Base-by-base conservation (phyloP, 2,113 vertebrate genomes). In the Antechinus flavipes region DNA sequence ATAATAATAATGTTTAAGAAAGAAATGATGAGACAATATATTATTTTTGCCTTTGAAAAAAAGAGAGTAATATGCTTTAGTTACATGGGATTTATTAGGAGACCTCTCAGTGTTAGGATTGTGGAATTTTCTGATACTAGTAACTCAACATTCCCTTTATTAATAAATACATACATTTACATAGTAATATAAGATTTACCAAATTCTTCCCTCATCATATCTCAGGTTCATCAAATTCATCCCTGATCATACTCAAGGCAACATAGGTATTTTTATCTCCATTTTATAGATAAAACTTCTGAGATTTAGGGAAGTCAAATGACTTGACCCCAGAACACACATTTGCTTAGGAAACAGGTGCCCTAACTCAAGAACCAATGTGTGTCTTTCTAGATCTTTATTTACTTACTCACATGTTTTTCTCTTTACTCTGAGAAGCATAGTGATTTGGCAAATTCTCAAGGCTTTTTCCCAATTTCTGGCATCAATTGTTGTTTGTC, bases 331-430 rank as follows among this genome's bases (percentile, higher is more conserved):
- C 30, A 68, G 58, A 11, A 68, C 11, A 46, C 53, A 4, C 14
- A 53, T 19, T 53, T 49, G 35, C 6, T 93, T 61, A 91, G 27
- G 19, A 42, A 58, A 22, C 23, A n/a, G 16, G 93, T 27, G 53
- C 53, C 90, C 42, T 93, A 47, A 92, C 25, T 54, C 8, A 58
- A 96, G 95, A 8, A 16, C 54, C 91, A 55, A 24, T 30, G 93
- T 89, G 93, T 91, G 19, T 92, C 1, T 50, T 26, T 89, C 27
- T 56, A 19, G 0, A 7, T 91, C 68, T 25, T 91, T 93, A 93
- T 96, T 23, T 50, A 27, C 19, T 27, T 3, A 1, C 30, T 92
- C 27, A n/a, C n/a, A n/a, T 19, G 2, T 54, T 53, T 42, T 47
- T 0, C 12, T 6, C 22, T 27, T 16, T 12, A 52, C 25, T 46